phyloP scores from a whole-genome alignment of 1,140 invertebrate species.

The Piezodorus guildinii region DNA sequence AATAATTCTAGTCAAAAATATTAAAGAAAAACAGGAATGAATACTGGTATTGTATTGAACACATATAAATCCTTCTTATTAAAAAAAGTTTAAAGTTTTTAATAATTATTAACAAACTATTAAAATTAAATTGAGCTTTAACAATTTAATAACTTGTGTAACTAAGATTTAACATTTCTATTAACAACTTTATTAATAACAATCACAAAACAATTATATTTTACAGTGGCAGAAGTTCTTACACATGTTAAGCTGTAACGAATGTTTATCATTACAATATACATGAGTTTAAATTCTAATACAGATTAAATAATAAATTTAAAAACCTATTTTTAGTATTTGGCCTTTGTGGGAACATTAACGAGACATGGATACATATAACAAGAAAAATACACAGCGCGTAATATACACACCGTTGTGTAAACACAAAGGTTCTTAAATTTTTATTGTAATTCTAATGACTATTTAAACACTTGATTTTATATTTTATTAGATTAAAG shows the following conservation, averaged over 20 bases:
- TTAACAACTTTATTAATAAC: constrained; percentile 9
- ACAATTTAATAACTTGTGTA: constrained; percentile 11
- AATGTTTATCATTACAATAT: neutral
- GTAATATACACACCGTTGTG: neutral
- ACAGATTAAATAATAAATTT: neutral
- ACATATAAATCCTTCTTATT: neutral
- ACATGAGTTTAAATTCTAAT: neutral
- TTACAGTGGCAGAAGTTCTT: neutral
- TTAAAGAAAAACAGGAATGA: constrained; percentile 9
- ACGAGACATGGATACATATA: neutral
- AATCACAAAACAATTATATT: constrained; percentile 7
- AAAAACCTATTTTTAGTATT: constrained; percentile 3
- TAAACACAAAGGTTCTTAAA: no score
- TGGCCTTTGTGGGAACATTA: constrained; percentile 7
- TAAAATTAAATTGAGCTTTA: constrained; percentile 12
- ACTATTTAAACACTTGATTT: no score
- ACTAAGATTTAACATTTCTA: constrained; percentile 7
- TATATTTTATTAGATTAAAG: neutral
- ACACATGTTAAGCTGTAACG: no score
- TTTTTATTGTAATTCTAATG: no score
- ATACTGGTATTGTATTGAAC: neutral
- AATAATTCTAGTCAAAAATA: constrained; percentile 1
- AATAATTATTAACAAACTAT: constrained; percentile 3
- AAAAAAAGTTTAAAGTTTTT: no score
- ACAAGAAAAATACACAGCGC: neutral